These are phyloP conservation scores for Cataglyphis rosenhaueri DNA, from an alignment of 2,888 invertebrate species.

Conservation along the genomic window DNA sequence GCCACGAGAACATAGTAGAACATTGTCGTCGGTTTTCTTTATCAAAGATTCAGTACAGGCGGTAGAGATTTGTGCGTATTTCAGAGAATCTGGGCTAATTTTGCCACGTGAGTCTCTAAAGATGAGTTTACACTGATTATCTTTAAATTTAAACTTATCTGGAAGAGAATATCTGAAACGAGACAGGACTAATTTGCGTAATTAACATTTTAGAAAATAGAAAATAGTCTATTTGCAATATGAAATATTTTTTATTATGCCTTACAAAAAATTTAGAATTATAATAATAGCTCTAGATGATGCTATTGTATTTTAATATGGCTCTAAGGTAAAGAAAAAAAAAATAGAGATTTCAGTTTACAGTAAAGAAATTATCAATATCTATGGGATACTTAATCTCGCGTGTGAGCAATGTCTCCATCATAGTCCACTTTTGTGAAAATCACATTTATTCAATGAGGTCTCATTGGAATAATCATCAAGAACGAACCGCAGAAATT, in stretches of 20 bases:
- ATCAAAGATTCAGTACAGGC: constrained; percentile 64
- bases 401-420: neutral
- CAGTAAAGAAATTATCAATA: constrained; percentile 16
- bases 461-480: constrained; percentile 13
- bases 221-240: neutral
- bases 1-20: constrained; percentile 43
- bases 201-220: neutral
- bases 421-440: neutral
- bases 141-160: neutral
- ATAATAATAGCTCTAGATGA: neutral
- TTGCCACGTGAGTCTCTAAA: neutral
- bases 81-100: constrained; percentile 25
- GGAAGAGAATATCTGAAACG: neutral
- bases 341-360: neutral
- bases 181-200: neutral
- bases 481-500: constrained; percentile 22
- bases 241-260: neutral
- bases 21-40: constrained; percentile 40
- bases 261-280: neutral
- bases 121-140: neutral
- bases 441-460: neutral
- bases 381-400: neutral
- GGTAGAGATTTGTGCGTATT: constrained; percentile 14
- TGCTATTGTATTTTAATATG: neutral
- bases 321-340: neutral